Base-by-base conservation (phyloP, 2,888 invertebrate genomes). In the Tachystola acroxantha region DNA sequence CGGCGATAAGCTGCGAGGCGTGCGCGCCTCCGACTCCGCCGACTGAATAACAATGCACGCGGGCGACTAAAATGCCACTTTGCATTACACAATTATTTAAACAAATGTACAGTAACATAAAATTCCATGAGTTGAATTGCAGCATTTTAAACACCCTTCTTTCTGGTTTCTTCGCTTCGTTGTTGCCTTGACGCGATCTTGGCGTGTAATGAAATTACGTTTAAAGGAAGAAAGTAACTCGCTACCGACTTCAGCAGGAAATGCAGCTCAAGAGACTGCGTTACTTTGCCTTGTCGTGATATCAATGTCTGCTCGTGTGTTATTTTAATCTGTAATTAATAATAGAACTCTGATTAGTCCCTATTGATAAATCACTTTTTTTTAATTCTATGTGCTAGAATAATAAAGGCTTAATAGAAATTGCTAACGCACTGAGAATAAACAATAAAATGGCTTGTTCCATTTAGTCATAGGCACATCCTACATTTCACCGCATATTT, bases 31-130 rank as follows among this genome's bases (percentile, higher is more conserved):
- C 63, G 71, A 65, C 77, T 63, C 54, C 78, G 75, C 58, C 65
- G 64, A 65, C 80, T 78, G 86, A 86, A 86, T 86, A 85, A 82
- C 82, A 86, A 86, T 86, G 76, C 71, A 69, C 64, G 58, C 54
- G 58, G 61, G 60, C 52, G 53, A 53, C 74, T 81, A 78, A 81
- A 81, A 81, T 66, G 76, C 55, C 63, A 71, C 76, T 66, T 47
- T 52, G 47, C 49, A 55, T 58, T 57, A 39, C 41, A 46, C 57
- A 50, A 57, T 56, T 54, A 55, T 57, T 57, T 45, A 66, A 58
- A 62, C 58, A 59, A 60, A 62, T 58, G 50, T 48, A 53, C 5
- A 10, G 32, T 31, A 24, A 36, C 34, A 39, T 41, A 40, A 37
- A 28, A 37, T 26, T 32, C 28, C 27, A 28, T 45, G 38, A 45